Evolutionary conservation across 2,113 vertebrate genomes (phyloP), one percentile per base, ranked within the genome.

Genomic region (Mola mola): DNA sequence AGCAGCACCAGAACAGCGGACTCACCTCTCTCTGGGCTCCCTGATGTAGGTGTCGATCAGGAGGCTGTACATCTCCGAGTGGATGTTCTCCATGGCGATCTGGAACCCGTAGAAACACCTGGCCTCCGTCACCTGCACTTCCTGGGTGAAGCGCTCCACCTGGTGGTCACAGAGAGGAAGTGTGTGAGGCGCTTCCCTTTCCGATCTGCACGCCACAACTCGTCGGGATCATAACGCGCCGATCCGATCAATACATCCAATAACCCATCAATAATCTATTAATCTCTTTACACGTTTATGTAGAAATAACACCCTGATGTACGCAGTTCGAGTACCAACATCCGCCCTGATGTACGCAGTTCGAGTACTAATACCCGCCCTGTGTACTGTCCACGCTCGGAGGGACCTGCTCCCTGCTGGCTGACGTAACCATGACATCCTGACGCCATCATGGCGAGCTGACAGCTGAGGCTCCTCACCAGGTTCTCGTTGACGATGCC

Each of bases 31-130:
- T 41, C 83, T 86, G 7, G 94, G 51, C 66, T 97, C 95, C 79
- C 96, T 98, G 66, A 99, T 97, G 77, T 98, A 98, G 6, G 96
- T 98, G 86, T 98, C 89, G 53, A 98, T 99, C 22, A 99, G 95
- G 13, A 99, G 94, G 75, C 97, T 99, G 86, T 99, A 98, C 97
- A 99, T 99, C 90, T 99, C 97, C 0, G 96, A 99, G 83, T 99
- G 97, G 79, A 99, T 99, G 60, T 99, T 99, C 91, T 99, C 97
- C 97, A 99, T 99, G 73, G 97, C 96, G 37, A 99, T 98, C 86
- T 99, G 97, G 86, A 99, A 99, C 43, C 97, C 97, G 53, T 99
- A 98, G 92, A 99, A 99, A 79, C 97, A 98, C 16, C 96, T 91
- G 1, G 96, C 97, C 78, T 98, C 97, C 0, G 96, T 98, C 29